These are phyloP conservation scores for Buathra laborator DNA, from an alignment of 2,888 invertebrate genomes.

Conservation along the genomic window DNA sequence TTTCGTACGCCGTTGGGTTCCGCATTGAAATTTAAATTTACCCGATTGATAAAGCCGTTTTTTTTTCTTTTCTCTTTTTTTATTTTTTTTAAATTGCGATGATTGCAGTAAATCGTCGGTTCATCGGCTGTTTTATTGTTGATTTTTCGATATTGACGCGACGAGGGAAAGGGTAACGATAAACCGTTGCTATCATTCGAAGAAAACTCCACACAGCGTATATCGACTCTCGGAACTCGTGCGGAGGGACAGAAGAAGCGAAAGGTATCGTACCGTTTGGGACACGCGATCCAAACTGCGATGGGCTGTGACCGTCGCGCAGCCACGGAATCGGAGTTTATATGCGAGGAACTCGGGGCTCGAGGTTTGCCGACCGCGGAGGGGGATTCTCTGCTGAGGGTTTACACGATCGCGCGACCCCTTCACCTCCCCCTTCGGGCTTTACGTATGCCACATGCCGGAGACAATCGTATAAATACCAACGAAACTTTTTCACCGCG, in stretches of 20 bases:
- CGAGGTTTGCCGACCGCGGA: slow-evolving; percentile 67
- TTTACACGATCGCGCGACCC: slow-evolving; percentile 73
- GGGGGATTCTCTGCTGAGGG: slow-evolving; percentile 72
- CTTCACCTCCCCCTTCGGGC: slow-evolving; percentile 68
- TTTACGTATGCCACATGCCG: slow-evolving; percentile 72
- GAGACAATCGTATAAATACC: slow-evolving; percentile 73
- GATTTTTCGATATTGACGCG: slow-evolving; percentile 39
- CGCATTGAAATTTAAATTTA: slow-evolving; percentile 1
- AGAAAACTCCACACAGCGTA: slow-evolving; percentile 68
- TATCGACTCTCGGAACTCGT: slow-evolving; percentile 76
- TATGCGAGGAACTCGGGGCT: slow-evolving; percentile 62
- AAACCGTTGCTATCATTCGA: slow-evolving; percentile 52
- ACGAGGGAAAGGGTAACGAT: not conserved
- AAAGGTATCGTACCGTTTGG: slow-evolving; percentile 73
- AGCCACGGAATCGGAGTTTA: slow-evolving; percentile 75
- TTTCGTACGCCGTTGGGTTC: not conserved
- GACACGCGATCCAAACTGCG: slow-evolving; percentile 82
- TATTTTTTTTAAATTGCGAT: not conserved
- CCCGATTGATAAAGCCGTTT: not conserved
- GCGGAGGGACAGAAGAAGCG: slow-evolving; percentile 73
- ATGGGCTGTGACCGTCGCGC: slow-evolving; percentile 81
- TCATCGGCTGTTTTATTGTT: not conserved
- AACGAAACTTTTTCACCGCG: slow-evolving; percentile 52
- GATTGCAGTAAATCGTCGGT: not conserved
- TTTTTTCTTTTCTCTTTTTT: not conserved